Evolutionary conservation across 2,113 vertebrate species (phyloP).

Genomic region (Menidia beryllina): DNA sequence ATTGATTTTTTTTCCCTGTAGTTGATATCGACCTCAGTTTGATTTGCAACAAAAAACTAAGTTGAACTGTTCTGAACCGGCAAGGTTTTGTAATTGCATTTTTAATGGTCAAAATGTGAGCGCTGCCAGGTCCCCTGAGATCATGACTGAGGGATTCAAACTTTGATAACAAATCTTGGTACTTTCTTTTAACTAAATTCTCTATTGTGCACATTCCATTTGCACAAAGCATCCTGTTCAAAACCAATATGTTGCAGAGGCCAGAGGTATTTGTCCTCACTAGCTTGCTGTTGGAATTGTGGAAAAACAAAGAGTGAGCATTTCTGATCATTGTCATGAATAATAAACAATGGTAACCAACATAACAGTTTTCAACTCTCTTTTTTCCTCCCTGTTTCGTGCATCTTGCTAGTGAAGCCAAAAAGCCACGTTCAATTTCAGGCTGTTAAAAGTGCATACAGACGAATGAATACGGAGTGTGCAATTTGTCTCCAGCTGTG

Average conservation of each 20-base stretch:
- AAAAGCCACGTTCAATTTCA: background rate
- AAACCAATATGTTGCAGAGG: background rate
- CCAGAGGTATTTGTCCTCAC: too few species aligned
- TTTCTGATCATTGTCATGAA: too few species aligned
- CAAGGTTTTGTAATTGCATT: background rate
- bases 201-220: background rate
- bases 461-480: background rate
- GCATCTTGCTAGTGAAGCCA: too few species aligned
- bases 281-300: background rate
- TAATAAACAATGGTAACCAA: too few species aligned
- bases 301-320: background rate
- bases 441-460: background rate
- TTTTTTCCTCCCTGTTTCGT: too few species aligned
- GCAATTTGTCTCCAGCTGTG: background rate
- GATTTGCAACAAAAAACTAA: background rate
- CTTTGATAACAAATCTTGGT: background rate
- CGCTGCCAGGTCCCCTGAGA: constrained; percentile 3
- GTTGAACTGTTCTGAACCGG: background rate
- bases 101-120: constrained; percentile 1
- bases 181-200: background rate
- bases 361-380: too few species aligned
- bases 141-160: constrained; percentile 5
- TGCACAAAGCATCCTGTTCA: background rate
- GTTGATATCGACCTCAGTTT: too few species aligned
- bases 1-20: background rate